phyloP scores from a whole-genome alignment of 2,797 vertebrate species.

The Antrozous pallidus region DNA sequence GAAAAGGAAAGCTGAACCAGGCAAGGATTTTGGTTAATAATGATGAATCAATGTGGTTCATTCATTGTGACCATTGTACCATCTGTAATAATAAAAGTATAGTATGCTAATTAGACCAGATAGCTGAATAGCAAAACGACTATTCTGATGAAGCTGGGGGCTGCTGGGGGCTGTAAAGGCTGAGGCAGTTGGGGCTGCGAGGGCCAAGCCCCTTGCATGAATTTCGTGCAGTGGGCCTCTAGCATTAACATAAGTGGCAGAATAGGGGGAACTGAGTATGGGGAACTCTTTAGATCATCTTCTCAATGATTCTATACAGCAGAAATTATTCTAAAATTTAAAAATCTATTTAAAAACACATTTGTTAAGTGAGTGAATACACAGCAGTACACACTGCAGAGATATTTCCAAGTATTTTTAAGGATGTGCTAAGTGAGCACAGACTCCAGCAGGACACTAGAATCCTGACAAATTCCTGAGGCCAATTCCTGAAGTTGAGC shows the following conservation, averaged over 20 bases:
- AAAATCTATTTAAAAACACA: constrained; percentile 13
- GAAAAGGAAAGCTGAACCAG: neutral
- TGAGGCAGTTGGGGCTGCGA: too few relatives aligned
- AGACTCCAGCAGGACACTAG: neutral
- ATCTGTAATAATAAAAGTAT: too few relatives aligned
- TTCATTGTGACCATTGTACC: neutral
- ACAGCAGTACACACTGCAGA: neutral
- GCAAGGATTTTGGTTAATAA: neutral
- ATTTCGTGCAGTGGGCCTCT: too few relatives aligned
- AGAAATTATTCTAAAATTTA: neutral
- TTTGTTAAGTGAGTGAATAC: neutral
- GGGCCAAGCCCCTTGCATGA: too few relatives aligned
- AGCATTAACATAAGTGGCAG: neutral
- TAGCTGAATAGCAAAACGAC: too few relatives aligned
- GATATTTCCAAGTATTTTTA: neutral
- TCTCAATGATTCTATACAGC: neutral
- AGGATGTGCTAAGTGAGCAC: neutral
- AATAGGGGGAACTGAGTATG: neutral
- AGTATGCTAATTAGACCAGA: too few relatives aligned
- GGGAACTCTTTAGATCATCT: neutral
- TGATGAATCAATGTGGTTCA: neutral
- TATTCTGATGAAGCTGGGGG: too few relatives aligned
- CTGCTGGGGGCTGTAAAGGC: too few relatives aligned
- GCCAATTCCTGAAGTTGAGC: neutral
- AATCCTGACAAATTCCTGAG: neutral